Evolutionary conservation across 1,140 invertebrate species (phyloP), one percentile per base, ranked within the genome.

Genomic region (Chymomyza costata): DNA sequence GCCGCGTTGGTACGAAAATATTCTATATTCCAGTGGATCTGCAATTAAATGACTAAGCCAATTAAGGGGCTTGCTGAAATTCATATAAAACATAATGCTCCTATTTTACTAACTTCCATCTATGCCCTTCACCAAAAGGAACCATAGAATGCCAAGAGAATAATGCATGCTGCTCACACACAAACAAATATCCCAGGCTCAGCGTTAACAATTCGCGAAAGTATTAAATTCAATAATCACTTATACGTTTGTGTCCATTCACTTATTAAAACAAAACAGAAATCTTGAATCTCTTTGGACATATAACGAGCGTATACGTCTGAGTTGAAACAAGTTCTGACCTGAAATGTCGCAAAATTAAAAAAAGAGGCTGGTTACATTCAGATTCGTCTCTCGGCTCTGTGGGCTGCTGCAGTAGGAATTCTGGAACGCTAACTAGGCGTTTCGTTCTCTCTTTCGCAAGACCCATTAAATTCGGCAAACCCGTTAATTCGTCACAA

Each of bases 311-410:
- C 37, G 31, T 28, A 65, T 39, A 65, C 41, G 60, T 62, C 67
- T 74, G 64, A 73, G 39, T 41, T 60, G 64, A 58, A 81, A 80
- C 59, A 80, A 61, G 73, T 58, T 65, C 56, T 51, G 68, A 50
- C 49, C 53, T 57, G 54, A 65, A 66, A 48, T 69, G 54, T 69
- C 46, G 65, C 68, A 50, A 71, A 49, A 80, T 65, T 80, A 74
- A 81, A 73, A 59, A 81, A 47, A 60, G 64, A 73, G 55, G 60
- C 73, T 65, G 52, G 69, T 80, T 80, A 80, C 81, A 80, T 80
- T 81, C 64, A 68, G 64, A 32, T 28, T 31, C 31, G 31, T 34
- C 31, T 28, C 10, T 28, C 5, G 37, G 30, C 44, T 30, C 55
- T 46, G 35, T 45, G 38, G 21, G 56, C 56, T 48, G 56, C 35